These are phyloP conservation scores for Columba livia DNA, from an alignment of 2,113 vertebrate genomes.

Conservation along the genomic window DNA sequence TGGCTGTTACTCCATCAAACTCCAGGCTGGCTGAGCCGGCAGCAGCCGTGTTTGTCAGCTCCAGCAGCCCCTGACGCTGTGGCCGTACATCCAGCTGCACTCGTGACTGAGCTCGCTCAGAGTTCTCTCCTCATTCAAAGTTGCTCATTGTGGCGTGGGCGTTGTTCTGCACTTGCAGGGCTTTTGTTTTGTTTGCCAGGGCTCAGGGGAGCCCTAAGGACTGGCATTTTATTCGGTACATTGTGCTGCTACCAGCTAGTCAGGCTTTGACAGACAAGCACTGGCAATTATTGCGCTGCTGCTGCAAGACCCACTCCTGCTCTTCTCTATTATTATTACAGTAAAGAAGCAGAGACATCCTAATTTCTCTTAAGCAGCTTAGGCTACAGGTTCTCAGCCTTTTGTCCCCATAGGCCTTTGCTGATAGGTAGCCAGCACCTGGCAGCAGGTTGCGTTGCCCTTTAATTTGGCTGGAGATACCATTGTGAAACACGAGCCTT, in stretches of 20 bases:
- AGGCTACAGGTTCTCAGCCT: background rate
- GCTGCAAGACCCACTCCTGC: background rate
- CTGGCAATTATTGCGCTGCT: background rate
- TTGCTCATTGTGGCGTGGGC: fast-evolving
- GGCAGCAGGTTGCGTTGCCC: background rate
- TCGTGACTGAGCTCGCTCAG: fast-evolving
- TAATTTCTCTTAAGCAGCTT: background rate
- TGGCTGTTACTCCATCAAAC: background rate
- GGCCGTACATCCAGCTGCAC: fast-evolving
- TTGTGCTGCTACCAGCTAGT: background rate
- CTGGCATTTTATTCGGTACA: background rate
- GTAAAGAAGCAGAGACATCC: background rate
- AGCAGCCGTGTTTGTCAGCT: background rate
- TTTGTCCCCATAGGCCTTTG: background rate
- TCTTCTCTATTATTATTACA: background rate
- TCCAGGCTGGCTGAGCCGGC: background rate
- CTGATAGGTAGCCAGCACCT: background rate
- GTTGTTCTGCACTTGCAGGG: background rate
- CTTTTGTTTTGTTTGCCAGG: background rate
- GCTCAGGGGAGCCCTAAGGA: background rate
- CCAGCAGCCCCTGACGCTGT: fast-evolving
- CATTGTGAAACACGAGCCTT: fast-evolving
- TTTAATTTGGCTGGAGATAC: background rate
- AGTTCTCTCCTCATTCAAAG: background rate
- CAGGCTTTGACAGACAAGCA: background rate